These are phyloP conservation scores for Petrocephalus microphthalmus DNA, from an alignment of 2,113 vertebrate genomes.

Conservation along the genomic window DNA sequence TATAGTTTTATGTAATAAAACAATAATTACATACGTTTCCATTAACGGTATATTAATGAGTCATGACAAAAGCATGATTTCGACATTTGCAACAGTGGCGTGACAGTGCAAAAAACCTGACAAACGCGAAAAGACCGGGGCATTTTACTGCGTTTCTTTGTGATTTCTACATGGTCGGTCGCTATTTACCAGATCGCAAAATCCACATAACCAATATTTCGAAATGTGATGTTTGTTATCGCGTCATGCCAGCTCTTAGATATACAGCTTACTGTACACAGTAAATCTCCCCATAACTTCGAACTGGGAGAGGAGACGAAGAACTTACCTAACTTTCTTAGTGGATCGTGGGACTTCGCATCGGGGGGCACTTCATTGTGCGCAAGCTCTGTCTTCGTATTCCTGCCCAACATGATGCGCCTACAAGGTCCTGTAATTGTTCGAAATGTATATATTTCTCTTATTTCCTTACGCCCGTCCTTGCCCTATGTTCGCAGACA, in stretches of 20 bases:
- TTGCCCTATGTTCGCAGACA: not conserved
- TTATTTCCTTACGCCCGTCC: not conserved
- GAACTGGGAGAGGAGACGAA: not conserved
- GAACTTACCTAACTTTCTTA: slow-evolving; percentile 55
- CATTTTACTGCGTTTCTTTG: not conserved
- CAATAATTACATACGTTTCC: not conserved
- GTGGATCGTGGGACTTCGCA: slow-evolving; percentile 49
- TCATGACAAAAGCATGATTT: not conserved
- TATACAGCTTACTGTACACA: not conserved
- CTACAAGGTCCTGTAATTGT: not conserved
- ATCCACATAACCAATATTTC: not conserved
- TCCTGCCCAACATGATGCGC: slow-evolving; percentile 49
- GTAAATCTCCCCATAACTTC: not conserved
- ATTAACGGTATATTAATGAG: not conserved
- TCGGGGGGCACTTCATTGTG: slow-evolving; percentile 45
- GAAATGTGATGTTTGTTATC: not conserved
- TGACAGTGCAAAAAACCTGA: not conserved
- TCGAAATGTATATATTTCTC: not conserved
- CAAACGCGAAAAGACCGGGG: not conserved
- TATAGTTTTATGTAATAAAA: not conserved
- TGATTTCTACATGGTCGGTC: not conserved
- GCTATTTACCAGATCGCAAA: not conserved
- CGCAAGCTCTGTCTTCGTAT: slow-evolving; percentile 31
- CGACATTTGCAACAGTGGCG: not conserved
- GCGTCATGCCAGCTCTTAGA: not conserved